A percentile compares a stretch with the other conserved stretches of the same genome.
phyloP scores from a whole-genome alignment of 2,888 invertebrate genomes.

The Halocaridina rubra region DNA sequence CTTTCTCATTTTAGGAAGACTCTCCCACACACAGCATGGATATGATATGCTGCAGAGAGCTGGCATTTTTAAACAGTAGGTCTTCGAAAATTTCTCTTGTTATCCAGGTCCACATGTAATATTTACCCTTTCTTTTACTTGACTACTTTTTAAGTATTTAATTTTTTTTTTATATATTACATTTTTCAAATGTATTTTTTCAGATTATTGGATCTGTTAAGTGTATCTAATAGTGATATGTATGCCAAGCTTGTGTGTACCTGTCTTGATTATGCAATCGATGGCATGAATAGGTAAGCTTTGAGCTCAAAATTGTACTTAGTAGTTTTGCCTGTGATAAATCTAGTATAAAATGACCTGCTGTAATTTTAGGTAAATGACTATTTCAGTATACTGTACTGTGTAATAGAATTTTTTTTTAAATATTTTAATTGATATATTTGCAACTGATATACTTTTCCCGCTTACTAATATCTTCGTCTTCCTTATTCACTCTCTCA shows the following conservation, averaged over 20 bases:
- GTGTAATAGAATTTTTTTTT: too few relatives aligned
- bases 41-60: slow-evolving; percentile 53
- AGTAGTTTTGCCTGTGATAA: too few relatives aligned
- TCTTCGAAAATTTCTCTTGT: too few relatives aligned
- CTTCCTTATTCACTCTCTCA: slow-evolving; percentile 63
- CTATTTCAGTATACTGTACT: too few relatives aligned
- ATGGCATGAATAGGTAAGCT: slow-evolving; percentile 53
- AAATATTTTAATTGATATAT: too few relatives aligned
- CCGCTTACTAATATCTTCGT: too few relatives aligned
- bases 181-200: not conserved
- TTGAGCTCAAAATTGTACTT: too few relatives aligned
- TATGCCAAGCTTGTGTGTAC: slow-evolving; percentile 94
- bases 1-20: slow-evolving; percentile 51
- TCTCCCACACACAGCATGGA: slow-evolving; percentile 38
- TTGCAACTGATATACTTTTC: not conserved
- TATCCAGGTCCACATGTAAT: too few relatives aligned
- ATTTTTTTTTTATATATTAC: not conserved
- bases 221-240: slow-evolving; percentile 73
- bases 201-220: slow-evolving; percentile 46
- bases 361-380: too few relatives aligned
- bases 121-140: too few relatives aligned
- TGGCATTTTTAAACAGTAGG: slow-evolving; percentile 59
- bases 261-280: slow-evolving; percentile 81
- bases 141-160: too few relatives aligned
- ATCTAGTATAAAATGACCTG: too few relatives aligned